Conservation (phyloP, 2,888 invertebrate genomes). For the Polydrusus cervinus region DNA sequence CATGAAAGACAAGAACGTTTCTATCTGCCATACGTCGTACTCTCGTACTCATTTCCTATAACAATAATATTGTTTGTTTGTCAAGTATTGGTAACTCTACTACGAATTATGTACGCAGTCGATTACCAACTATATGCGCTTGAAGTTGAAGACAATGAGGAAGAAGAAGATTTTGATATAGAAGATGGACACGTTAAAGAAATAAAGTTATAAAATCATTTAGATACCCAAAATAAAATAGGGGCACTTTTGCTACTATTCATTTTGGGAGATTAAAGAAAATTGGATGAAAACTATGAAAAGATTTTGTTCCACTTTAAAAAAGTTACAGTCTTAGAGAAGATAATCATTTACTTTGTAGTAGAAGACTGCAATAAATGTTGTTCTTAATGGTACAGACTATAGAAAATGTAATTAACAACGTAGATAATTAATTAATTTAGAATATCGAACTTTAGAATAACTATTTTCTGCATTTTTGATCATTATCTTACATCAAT, state of each 20-base stretch:
- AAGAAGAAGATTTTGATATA: constrained; percentile 34
- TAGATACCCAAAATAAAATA: neutral
- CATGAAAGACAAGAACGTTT: constrained; percentile 55
- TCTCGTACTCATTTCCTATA: constrained; percentile 49
- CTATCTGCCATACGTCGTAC: constrained; percentile 39
- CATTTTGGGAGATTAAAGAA: neutral
- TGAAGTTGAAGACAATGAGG: constrained; percentile 35
- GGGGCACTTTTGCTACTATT: neutral
- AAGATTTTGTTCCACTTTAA: too few species aligned
- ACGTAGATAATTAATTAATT: too few species aligned
- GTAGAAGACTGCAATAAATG: too few species aligned
- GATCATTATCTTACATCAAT: too few species aligned
- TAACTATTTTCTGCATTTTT: too few species aligned
- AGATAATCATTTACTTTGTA: too few species aligned
- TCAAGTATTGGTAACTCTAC: constrained; percentile 57
- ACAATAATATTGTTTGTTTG: constrained; percentile 59
- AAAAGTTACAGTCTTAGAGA: too few species aligned
- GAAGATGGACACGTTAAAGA: constrained; percentile 40
- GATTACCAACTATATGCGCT: constrained; percentile 59
- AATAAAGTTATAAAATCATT: constrained; percentile 2
- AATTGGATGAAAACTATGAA: neutral
- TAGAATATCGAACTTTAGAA: too few species aligned
- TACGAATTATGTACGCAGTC: constrained; percentile 59
- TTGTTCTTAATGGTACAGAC: too few species aligned
- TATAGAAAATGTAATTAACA: too few species aligned